Evolutionary conservation across 2,888 invertebrate genomes (phyloP), one percentile per base, ranked within the genome.

Genomic region (Agriopis leucophaearia): DNA sequence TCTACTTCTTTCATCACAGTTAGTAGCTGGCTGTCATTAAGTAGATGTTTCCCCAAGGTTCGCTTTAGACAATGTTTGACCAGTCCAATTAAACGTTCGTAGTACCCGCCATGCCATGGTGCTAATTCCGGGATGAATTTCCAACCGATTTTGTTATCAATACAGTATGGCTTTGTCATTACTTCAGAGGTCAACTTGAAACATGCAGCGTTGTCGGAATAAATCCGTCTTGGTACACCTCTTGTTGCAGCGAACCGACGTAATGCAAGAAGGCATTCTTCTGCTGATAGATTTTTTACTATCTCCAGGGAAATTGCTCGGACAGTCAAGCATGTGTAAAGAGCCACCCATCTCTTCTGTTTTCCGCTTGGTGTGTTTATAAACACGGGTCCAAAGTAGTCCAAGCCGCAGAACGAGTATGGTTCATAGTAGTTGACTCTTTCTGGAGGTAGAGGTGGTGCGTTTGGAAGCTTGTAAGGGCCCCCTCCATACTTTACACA

Each of bases 71-170:
- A 51, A n/a, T 60, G 9, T 27, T 60, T 60, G 6, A 60, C 59
- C 1, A 60, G 8, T 7, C 54, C 66, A 0, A 70, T 36, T 5
- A 77, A 8, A 15, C 72, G 27, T 45, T 78, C 76, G 36, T 78
- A 78, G 16, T 69, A 66, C 0, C 78, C 76, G 0, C 75, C 76
- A 42, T 50, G 45, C 75, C 76, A 76, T 2, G 75, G 78, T 0
- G 75, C 74, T 1, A 74, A 48, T 36, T 74, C 56, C 0, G 72
- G 66, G 1, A 75, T 76, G 16, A 75, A 74, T 47, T 48, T 71
- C 76, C 75, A 75, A 13, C 48, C 9, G 0, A 76, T 69, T 1
- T 56, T 48, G 0, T 73, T 71, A 2, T 36, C 36, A 10, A 36
- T 52, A 52, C 52, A 52, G 7, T 36, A 52, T 27, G 50, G n/a